Base-by-base conservation (phyloP, 2,113 vertebrate species). In the Ceuthmochares aereus region DNA sequence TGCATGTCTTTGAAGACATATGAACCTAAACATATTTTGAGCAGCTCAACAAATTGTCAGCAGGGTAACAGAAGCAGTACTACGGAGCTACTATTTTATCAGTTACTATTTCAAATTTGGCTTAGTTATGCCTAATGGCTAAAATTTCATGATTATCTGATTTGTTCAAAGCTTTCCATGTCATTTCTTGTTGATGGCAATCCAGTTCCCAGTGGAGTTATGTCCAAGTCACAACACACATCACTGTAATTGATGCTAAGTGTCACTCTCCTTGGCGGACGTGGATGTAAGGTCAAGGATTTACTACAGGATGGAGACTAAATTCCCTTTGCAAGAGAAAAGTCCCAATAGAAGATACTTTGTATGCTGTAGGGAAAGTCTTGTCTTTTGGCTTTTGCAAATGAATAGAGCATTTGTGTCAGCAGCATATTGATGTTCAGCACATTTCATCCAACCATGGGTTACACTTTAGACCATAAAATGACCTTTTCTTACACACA, bases 171-270 rank as follows among this genome's bases (percentile, higher is more conserved):
- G 68, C 25, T 63, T 72, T 75, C 55, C 42, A 34, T 1, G 1
- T 68, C 93, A 93, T 92, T 95, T 95, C 80, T 70, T 90, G 43
- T 62, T 96, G 91, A 97, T 91, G 95, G 84, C 77, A 95, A 22
- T 64, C 66, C 88, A 55, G 54, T 47, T 95, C 96, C 91, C 76
- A 51, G 42, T 4, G 81, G 93, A 89, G 22, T 60, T 80, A 60
- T 76, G 80, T 76, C 76, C 36, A 88, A 96, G 91, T 89, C 95
- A 90, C 89, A 95, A 88, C 93, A 96, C 84, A 47, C 67, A 92
- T 96, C 86, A 58, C 58, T 87, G 47, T 95, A 92, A 96, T 91
- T 94, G 95, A 84, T 49, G 40, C 55, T 69, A 94, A 96, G 87
- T 91, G 88, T 95, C 91, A 84, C 75, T 70, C 95, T 93, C 64